Evolutionary conservation across 2,797 vertebrate genomes (phyloP).

Genomic region (Gallinago nigripennis): DNA sequence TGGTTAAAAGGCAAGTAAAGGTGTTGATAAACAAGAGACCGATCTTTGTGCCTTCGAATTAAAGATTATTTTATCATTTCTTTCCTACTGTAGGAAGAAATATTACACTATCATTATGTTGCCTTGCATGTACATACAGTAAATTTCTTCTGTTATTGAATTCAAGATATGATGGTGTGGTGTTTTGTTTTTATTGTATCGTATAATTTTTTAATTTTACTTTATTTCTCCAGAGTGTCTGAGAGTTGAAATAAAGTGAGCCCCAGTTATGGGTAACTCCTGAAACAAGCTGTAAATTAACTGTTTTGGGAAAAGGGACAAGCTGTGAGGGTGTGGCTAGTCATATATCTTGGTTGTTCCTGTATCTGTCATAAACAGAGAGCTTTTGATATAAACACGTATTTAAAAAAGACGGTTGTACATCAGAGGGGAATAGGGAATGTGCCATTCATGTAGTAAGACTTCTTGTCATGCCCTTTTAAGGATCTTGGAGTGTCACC

Average conservation of each 20-base stretch:
- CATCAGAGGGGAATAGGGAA: background rate
- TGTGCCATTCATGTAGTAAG: background rate
- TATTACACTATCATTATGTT: background rate
- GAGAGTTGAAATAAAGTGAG: background rate
- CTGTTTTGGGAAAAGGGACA: background rate
- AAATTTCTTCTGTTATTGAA: background rate
- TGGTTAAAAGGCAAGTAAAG: background rate
- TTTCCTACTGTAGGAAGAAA: background rate
- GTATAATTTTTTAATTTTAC: background rate
- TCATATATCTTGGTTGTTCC: background rate
- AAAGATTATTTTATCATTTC: background rate
- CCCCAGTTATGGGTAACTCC: background rate
- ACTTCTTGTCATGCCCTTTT: background rate
- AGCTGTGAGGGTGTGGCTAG: background rate
- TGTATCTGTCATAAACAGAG: background rate
- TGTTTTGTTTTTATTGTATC: background rate
- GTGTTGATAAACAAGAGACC: background rate
- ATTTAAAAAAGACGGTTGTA: background rate
- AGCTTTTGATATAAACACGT: rapidly evolving
- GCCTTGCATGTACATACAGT: background rate
- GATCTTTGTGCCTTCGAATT: background rate
- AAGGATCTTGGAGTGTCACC: background rate
- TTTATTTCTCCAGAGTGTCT: background rate
- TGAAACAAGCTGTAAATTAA: background rate
- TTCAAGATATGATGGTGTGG: background rate